These are phyloP conservation scores for Chaetodon trifasciatus DNA, from an alignment of 2,797 vertebrate genomes.

Conservation along the genomic window DNA sequence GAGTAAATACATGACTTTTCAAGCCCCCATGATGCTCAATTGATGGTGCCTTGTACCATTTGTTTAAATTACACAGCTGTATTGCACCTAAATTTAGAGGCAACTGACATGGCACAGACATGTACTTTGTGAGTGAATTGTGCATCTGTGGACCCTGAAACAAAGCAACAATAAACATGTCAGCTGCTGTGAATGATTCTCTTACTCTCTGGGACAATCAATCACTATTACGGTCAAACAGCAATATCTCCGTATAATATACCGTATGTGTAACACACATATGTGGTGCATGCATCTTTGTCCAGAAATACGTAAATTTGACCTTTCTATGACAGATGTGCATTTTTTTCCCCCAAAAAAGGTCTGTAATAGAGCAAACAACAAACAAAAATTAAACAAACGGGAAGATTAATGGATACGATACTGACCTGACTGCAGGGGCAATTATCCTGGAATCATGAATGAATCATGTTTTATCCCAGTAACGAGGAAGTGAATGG, in stretches of 20 bases:
- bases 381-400: conserved; percentile 17
- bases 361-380: not conserved
- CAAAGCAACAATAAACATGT: conserved; percentile 55
- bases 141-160: conserved; percentile 46
- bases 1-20: conserved; percentile 66
- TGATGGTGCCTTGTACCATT: conserved; percentile 39
- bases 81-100: conserved; percentile 47
- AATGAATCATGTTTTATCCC: conserved; percentile 32
- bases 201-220: conserved; percentile 34
- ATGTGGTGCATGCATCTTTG: not conserved
- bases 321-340: not conserved
- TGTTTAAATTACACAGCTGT: conserved; percentile 61
- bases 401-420: not conserved
- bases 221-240: conserved; percentile 34
- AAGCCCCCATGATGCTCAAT: conserved; percentile 53
- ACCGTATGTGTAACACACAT: not conserved
- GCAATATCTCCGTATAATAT: conserved; percentile 19
- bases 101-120: conserved; percentile 42
- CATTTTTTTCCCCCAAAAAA: conserved; percentile 6
- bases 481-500: conserved; percentile 1
- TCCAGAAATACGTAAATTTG: not conserved
- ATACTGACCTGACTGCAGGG: conserved; percentile 8
- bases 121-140: conserved; percentile 67
- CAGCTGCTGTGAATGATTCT: conserved; percentile 37
- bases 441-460: conserved; percentile 16